These are phyloP conservation scores for Psilopogon haemacephalus DNA, from an alignment of 2,113 vertebrate species.

Conservation along the genomic window DNA sequence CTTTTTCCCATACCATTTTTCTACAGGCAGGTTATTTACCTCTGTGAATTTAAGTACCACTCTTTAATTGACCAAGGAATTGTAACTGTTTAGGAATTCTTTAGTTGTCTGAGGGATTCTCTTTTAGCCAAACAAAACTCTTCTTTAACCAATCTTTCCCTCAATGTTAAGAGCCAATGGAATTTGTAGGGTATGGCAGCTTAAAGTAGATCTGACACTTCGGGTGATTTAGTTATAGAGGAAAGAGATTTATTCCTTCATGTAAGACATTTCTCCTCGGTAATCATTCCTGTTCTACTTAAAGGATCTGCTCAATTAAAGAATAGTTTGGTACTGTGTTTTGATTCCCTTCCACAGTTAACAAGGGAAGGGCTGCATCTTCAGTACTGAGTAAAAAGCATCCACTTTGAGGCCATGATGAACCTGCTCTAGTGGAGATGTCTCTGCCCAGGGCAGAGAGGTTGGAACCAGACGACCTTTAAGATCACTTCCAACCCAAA, in stretches of 20 bases:
- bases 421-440: no score
- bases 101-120: neutral
- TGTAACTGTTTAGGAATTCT: neutral
- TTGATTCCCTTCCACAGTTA: neutral
- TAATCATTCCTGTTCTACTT: neutral
- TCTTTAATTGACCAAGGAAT: neutral
- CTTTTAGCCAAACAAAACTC: neutral
- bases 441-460: no score
- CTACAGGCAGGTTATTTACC: neutral
- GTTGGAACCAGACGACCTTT: no score
- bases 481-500: no score
- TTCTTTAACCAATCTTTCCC: neutral
- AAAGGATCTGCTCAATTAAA: neutral
- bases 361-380: neutral
- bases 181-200: neutral
- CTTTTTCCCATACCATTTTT: neutral
- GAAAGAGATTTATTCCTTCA: neutral
- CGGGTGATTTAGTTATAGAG: neutral
- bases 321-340: neutral
- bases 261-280: neutral
- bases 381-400: no score
- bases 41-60: neutral
- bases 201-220: neutral
- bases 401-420: no score
- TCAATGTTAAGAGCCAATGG: neutral